phyloP scores from a whole-genome alignment of 2,797 vertebrate genomes.

The Merluccius polli region DNA sequence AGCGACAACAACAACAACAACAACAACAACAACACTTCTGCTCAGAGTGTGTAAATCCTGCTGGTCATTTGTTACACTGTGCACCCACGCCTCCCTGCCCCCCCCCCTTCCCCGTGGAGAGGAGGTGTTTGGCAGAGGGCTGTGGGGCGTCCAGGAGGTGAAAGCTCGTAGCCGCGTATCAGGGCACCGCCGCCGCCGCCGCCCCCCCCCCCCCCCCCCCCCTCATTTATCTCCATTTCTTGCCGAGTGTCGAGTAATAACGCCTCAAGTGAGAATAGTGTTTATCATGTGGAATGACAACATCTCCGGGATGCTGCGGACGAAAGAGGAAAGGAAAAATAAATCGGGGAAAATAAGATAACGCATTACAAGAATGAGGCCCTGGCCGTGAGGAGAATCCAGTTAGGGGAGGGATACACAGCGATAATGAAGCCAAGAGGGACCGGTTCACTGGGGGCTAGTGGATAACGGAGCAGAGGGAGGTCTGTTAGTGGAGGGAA shows the following conservation, averaged over 20 bases:
- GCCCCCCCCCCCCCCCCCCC: slow-evolving; percentile 37
- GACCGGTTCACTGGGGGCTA: slow-evolving; percentile 67
- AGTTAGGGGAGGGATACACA: slow-evolving; percentile 70
- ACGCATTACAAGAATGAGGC: slow-evolving; percentile 64
- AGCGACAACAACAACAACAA: slow-evolving; percentile 37
- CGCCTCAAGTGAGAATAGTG: slow-evolving; percentile 72
- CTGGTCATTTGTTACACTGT: slow-evolving; percentile 68
- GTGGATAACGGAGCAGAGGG: slow-evolving; percentile 61
- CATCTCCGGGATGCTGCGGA: slow-evolving; percentile 69
- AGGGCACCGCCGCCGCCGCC: slow-evolving; percentile 37
- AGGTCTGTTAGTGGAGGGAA: slow-evolving; percentile 55
- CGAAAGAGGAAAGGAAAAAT: slow-evolving; percentile 8
- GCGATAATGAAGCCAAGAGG: slow-evolving; percentile 65
- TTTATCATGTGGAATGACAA: slow-evolving; percentile 76
- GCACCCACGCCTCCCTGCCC: slow-evolving; percentile 58
- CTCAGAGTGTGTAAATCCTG: slow-evolving; percentile 65
- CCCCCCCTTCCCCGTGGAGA: background rate
- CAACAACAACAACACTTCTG: slow-evolving; percentile 43
- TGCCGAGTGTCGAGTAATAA: slow-evolving; percentile 64
- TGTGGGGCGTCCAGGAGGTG: slow-evolving; percentile 59
- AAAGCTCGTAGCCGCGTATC: slow-evolving; percentile 68
- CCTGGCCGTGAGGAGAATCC: slow-evolving; percentile 64
- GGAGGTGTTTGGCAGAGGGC: slow-evolving; percentile 47
- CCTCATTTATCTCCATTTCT: slow-evolving; percentile 79
- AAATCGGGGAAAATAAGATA: slow-evolving; percentile 67